Conservation (phyloP, 2,888 invertebrate species). For the Trichogramma dendrolimi region DNA sequence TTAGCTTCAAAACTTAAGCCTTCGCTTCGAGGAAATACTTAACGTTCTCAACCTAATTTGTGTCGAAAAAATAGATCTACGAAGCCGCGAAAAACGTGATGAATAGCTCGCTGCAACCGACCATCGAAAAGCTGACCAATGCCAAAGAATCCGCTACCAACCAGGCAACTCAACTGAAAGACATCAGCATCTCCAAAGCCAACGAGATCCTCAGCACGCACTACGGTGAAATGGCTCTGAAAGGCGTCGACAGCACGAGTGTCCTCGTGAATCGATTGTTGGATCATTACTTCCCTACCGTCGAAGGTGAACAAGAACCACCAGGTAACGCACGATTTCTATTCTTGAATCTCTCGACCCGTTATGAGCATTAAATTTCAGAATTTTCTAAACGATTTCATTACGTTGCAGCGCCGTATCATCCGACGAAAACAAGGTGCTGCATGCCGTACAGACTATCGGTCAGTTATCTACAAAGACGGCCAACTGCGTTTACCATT, state of each 20-base stretch:
- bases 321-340: constrained; percentile 45
- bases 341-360: constrained; percentile 9
- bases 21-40: not conserved
- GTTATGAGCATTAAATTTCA: constrained; percentile 1
- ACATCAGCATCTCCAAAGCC: constrained; percentile 68
- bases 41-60: not conserved
- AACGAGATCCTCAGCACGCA: constrained; percentile 68
- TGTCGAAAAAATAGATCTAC: constrained; percentile 39
- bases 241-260: constrained; percentile 67
- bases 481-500: constrained; percentile 68
- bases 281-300: constrained; percentile 70
- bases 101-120: constrained; percentile 46
- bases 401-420: constrained; percentile 58
- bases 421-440: constrained; percentile 63
- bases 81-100: constrained; percentile 48
- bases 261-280: constrained; percentile 67
- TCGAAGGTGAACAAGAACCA: constrained; percentile 53
- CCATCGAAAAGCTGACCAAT: constrained; percentile 49
- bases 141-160: constrained; percentile 58
- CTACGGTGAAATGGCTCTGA: constrained; percentile 66
- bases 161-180: constrained; percentile 65
- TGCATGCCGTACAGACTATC: constrained; percentile 71
- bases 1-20: not conserved
- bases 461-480: constrained; percentile 70
- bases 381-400: not conserved